Evolutionary conservation across 1,140 invertebrate genomes (phyloP), one percentile per base, ranked within the genome.

Genomic region (Achroia grisella): DNA sequence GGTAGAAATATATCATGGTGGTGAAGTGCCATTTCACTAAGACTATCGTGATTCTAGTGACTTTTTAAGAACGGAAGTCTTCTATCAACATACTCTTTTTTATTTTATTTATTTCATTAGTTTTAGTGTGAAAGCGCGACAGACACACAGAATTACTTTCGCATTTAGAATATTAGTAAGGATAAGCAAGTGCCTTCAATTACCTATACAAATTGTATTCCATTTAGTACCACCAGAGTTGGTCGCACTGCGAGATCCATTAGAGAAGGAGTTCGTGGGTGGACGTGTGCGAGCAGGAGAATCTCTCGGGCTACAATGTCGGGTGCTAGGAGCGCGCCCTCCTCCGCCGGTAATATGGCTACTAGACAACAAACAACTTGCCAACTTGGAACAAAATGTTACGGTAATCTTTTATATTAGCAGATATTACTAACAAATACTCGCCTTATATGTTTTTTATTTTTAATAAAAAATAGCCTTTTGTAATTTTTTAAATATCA

Each of bases 291-390:
- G 39, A 1, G 55, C 69, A 1, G 73, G 63, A 1, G 61, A 68
- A 11, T 41, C 53, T 4, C 41, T 78, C 8, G 13, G 41, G 10
- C 40, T 78, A 34, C 75, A 76, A 53, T 84, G 80, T 39, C 58
- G 75, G 9, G 79, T 77, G 37, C 52, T 83, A 0, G 76, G 75
- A 40, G 74, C 80, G 10, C 57, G 68, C 4, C 80, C 80, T 0
- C 48, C 66, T 42, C 76, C 77, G 4, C 30, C 64, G 1, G 42
- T 79, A 10, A 32, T 60, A 0, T 84, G 80, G 80, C 51, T 57
- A 4, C 43, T 80, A 9, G 48, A 69, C 37, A 62, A 73, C 13
- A 45, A 53, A 1, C 61, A 70, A 8, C 56, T 82, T 1, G 36
- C 43, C 0, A 67, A 72, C 39, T 46, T 75, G 15, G 60, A 73